A percentile compares a stretch with the other conserved stretches of the same genome.
Evolutionary conservation across 2,113 vertebrate species (phyloP).

Genomic region (Hystrix brachyura): DNA sequence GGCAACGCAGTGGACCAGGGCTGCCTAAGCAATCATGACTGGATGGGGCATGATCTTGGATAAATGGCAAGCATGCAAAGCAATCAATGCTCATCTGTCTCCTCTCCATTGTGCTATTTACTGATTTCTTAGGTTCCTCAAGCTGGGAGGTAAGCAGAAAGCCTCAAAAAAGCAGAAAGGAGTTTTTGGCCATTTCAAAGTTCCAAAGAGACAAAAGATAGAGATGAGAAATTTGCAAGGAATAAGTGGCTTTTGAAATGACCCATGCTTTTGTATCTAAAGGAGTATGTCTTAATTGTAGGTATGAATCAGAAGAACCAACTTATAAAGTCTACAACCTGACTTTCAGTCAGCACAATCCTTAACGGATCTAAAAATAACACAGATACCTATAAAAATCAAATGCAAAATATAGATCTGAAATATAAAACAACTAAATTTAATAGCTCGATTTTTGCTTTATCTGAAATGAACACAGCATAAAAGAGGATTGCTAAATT

Average conservation of each 20-base stretch:
- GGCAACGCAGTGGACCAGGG: not conserved
- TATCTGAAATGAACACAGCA: not conserved
- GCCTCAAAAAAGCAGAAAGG: not conserved
- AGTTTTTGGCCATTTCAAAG: not conserved
- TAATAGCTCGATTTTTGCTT: not conserved
- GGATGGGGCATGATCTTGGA: not conserved
- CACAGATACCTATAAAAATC: not conserved
- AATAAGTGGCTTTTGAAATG: not conserved
- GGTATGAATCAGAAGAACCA: not conserved
- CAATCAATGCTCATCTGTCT: not conserved
- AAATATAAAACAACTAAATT: not conserved
- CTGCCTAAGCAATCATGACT: not conserved
- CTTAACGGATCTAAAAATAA: not conserved
- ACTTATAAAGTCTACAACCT: not conserved
- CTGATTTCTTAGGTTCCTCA: not conserved
- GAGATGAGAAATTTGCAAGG: not conserved
- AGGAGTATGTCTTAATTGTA: not conserved
- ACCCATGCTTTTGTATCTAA: not conserved
- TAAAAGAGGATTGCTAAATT: not conserved
- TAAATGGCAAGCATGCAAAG: not conserved
- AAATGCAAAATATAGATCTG: not conserved
- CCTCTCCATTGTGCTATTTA: not conserved
- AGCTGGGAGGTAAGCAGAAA: not conserved
- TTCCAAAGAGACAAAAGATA: not conserved
- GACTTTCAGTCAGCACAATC: not conserved